Conservation (phyloP, 2,888 invertebrate species). For the Trichacis sp. region DNA sequence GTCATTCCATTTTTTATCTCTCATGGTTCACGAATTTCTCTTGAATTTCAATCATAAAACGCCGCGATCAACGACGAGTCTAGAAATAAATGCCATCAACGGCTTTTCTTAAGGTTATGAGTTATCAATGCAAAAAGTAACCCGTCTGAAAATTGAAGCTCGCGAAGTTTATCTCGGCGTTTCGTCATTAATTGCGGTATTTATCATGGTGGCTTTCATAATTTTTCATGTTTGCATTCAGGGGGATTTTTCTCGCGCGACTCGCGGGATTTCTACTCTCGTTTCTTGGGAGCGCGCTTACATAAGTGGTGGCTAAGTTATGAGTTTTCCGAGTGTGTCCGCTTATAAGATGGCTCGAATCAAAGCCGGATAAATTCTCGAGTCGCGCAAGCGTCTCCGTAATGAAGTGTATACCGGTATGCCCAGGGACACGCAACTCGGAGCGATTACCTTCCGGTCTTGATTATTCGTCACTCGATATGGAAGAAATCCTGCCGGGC, state of each 20-base stretch:
- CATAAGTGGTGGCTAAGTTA: conserved; percentile 17
- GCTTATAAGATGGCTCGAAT: conserved; percentile 26
- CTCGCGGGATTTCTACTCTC: conserved; percentile 8
- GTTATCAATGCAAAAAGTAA: not conserved
- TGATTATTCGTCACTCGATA: not conserved
- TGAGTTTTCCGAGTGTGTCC: conserved; percentile 14
- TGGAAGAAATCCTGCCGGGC: not conserved
- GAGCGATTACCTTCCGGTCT: not conserved
- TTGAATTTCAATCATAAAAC: too few relatives aligned
- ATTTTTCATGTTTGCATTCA: conserved; percentile 6
- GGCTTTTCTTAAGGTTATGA: not conserved
- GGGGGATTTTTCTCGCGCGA: not conserved
- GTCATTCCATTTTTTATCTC: too few relatives aligned
- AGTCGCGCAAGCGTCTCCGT: conserved; percentile 21
- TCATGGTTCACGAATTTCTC: too few relatives aligned
- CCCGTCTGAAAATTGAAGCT: not conserved
- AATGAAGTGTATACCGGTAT: conserved; percentile 44
- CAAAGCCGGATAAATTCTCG: conserved; percentile 33
- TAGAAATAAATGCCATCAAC: too few relatives aligned
- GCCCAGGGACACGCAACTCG: not conserved
- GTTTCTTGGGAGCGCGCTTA: conserved; percentile 16
- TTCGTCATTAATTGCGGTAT: conserved; percentile 12
- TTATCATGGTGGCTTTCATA: conserved; percentile 11
- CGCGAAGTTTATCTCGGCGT: not conserved
- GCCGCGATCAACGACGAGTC: too few relatives aligned